Evolutionary conservation across 2,797 vertebrate species (phyloP), one percentile per base, ranked within the genome.

Genomic region (Microctenopoma stevenorrisi): DNA sequence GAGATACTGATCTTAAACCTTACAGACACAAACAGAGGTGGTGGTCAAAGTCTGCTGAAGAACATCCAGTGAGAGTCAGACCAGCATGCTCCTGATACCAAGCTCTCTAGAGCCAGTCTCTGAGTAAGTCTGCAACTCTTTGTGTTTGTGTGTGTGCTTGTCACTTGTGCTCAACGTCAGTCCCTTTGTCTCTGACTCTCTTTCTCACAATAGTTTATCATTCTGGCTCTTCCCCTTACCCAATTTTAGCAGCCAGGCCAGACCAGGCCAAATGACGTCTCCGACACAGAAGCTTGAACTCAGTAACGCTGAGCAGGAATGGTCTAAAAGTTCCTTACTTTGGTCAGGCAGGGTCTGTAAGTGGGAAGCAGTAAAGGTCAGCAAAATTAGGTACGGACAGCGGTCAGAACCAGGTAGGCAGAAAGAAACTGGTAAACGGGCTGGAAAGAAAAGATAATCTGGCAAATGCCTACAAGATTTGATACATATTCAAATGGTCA

Each of bases 181-280:
- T 47, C 49, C 15, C 43, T 68, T 40, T 51, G 43, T 60, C 60
- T 77, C 59, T 18, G 15, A 64, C 56, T 72, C 33, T 72, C 48
- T 62, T 72, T 74, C 71, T 78, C 60, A 74, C 59, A 75, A 79
- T 56, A 64, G 64, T 87, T 82, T 78, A 76, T 88, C 87, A 85
- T 69, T 49, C 57, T 70, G 16, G 43, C 37, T 58, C 59, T 58
- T 78, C 62, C 65, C 48, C 72, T 63, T 52, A 64, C 65, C 54
- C 22, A 65, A 47, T 83, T 84, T 85, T 75, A 85, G 76, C 70
- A 70, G 43, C 37, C 55, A 65, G 66, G 56, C 69, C 64, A 76
- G 61, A 69, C 44, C 74, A 33, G 30, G 30, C 30, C 4, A 16
- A 6, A 15, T 43, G 8, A 8, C 16, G 4, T 18, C 43, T n/a